phyloP scores from a whole-genome alignment of 2,888 invertebrate genomes.

The Scrobipalpa costella region DNA sequence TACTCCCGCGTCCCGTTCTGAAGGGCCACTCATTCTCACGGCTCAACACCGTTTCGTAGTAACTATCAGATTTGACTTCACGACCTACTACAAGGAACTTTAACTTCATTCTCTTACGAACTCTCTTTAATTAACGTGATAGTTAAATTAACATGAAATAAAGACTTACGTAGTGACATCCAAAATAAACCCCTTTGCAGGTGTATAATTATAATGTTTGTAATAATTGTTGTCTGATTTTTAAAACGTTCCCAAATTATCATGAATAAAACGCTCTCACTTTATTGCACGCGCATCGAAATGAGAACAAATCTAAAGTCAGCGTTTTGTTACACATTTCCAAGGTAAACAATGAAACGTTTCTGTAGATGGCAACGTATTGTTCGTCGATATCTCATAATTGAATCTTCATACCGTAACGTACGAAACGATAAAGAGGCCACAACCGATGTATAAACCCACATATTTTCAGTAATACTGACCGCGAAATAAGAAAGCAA shows the following conservation, averaged over 20 bases:
- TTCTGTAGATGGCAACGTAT: conserved; percentile 55
- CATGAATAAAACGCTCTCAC: neutral
- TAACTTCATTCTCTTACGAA: neutral
- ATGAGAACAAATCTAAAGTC: conserved; percentile 35
- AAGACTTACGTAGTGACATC: no score
- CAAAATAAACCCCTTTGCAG: no score
- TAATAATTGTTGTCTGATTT: neutral
- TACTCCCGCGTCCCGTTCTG: conserved; percentile 67
- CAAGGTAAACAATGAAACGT: conserved; percentile 66
- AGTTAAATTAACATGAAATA: no score
- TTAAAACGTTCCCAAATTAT: neutral
- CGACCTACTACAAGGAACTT: conserved; percentile 9
- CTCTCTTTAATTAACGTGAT: neutral
- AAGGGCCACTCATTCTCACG: conserved; percentile 67
- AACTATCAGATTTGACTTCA: conserved; percentile 29
- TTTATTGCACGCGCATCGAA: conserved; percentile 1
- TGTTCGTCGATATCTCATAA: conserved; percentile 70
- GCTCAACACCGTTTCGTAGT: conserved; percentile 50
- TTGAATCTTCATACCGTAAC: conserved; percentile 69
- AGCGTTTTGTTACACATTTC: conserved; percentile 57
- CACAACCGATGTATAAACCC: neutral
- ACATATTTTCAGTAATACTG: conserved; percentile 17
- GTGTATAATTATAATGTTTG: no score
- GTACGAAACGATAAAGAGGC: conserved; percentile 38
- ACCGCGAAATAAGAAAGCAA: neutral